Percentiles rank a stretch among this genome's conserved stretches.
These are phyloP conservation scores for Uloborus diversus DNA, from an alignment of 1,140 invertebrate genomes.

Conservation along the genomic window DNA sequence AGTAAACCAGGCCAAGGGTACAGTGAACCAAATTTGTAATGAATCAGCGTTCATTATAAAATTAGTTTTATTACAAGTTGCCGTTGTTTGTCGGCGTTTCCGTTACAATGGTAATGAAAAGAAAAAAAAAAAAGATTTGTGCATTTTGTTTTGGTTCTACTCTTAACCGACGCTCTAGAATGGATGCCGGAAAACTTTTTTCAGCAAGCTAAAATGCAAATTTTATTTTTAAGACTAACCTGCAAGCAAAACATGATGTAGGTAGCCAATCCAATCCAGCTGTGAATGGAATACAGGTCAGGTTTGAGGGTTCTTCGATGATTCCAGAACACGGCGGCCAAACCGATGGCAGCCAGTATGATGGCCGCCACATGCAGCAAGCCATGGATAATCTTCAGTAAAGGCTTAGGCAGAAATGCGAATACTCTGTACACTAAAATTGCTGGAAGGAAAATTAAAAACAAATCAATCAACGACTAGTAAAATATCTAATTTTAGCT, in stretches of 20 bases:
- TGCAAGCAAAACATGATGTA: constrained; percentile 80
- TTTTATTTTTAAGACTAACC: constrained; percentile 67
- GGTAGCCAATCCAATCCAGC: constrained; percentile 82
- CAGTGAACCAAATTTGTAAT: too few relatives aligned
- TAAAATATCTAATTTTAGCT: background rate
- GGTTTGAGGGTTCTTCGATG: constrained; percentile 76
- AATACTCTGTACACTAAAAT: constrained; percentile 85
- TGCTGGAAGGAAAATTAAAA: constrained; percentile 67
- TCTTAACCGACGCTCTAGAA: too few relatives aligned
- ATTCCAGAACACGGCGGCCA: constrained; percentile 85
- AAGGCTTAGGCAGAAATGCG: constrained; percentile 76
- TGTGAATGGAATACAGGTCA: constrained; percentile 83
- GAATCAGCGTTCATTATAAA: too few relatives aligned
- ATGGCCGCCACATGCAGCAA: constrained; percentile 73
- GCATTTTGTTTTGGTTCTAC: background rate
- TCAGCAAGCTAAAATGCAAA: background rate
- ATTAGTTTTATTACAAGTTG: too few relatives aligned
- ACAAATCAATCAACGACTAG: too few relatives aligned
- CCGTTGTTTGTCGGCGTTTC: too few relatives aligned
- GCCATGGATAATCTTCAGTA: constrained; percentile 82
- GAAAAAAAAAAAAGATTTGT: background rate
- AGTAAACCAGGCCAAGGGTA: too few relatives aligned
- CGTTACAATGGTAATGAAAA: background rate
- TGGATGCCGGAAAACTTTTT: background rate
- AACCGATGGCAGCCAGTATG: constrained; percentile 74